Evolutionary conservation across 1,140 invertebrate genomes (phyloP).

Genomic region (Fopius arisanus): DNA sequence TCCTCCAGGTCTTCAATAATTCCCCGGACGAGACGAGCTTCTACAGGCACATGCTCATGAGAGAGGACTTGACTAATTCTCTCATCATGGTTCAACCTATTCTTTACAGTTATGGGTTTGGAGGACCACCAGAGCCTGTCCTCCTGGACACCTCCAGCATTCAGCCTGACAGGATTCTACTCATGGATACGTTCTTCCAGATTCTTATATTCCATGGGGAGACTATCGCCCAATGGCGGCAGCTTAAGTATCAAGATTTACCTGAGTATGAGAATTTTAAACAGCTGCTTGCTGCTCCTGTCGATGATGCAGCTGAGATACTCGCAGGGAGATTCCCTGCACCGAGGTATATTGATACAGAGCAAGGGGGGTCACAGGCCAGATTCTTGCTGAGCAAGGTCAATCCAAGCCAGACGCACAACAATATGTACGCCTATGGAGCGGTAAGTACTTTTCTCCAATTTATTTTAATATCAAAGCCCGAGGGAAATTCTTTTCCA

Average conservation of each 20-base stretch:
- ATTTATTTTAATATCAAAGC: constrained; percentile 22
- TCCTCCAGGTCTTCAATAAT: constrained; percentile 99
- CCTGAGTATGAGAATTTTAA: constrained; percentile 98
- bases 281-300: constrained; percentile 93
- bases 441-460: constrained; percentile 73
- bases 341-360: constrained; percentile 98
- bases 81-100: constrained; percentile 99
- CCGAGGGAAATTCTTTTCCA: background rate
- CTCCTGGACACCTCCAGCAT: constrained; percentile 97
- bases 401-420: constrained; percentile 99
- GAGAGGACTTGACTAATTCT: constrained; percentile 96
- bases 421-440: constrained; percentile 96
- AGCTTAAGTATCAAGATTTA: constrained; percentile 93
- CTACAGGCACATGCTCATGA: constrained; percentile 97
- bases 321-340: constrained; percentile 95
- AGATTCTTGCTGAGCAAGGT: constrained; percentile 98
- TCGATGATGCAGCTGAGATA: constrained; percentile 98
- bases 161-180: constrained; percentile 93
- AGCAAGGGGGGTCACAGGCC: constrained; percentile 97
- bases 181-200: constrained; percentile 99
- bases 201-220: constrained; percentile 99
- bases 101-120: constrained; percentile 97
- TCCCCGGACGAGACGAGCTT: constrained; percentile 99
- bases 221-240: constrained; percentile 97
- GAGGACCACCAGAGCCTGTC: constrained; percentile 96